Percentiles rank a stretch among this genome's conserved stretches.
Evolutionary conservation across 2,888 invertebrate genomes (phyloP).

Genomic region (Drosophila pegasa): DNA sequence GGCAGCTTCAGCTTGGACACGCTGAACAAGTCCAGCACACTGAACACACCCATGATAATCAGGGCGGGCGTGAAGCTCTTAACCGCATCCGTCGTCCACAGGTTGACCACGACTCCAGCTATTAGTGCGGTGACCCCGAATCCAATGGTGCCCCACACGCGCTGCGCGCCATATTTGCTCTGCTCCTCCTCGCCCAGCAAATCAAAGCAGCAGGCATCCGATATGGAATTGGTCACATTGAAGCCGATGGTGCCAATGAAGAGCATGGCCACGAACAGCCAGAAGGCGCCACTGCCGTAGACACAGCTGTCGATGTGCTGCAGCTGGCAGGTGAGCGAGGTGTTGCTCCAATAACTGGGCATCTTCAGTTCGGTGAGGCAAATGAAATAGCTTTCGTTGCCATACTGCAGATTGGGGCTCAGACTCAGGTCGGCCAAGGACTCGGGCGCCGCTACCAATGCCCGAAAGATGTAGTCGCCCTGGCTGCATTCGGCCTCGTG

Average conservation of each 20-base stretch:
- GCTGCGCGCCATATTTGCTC: conserved; percentile 90
- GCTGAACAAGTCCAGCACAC: conserved; percentile 88
- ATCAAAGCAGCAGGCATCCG: conserved; percentile 96
- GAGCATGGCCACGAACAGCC: conserved; percentile 90
- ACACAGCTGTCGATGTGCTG: conserved; percentile 80
- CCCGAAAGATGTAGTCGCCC: conserved; percentile 31
- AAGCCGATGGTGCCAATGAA: conserved; percentile 91
- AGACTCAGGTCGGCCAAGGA: conserved; percentile 12
- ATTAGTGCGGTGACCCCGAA: conserved; percentile 91
- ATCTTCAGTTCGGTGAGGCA: conserved; percentile 32
- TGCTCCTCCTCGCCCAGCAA: conserved; percentile 90
- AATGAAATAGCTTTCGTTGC: conserved; percentile 47
- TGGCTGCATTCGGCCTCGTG: conserved; percentile 57
- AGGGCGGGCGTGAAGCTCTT: conserved; percentile 91
- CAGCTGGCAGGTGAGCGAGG: conserved; percentile 54
- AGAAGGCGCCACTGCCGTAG: conserved; percentile 88
- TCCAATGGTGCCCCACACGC: conserved; percentile 93
- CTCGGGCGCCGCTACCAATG: conserved; percentile 55
- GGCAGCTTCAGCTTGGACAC: conserved; percentile 89
- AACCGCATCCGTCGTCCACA: conserved; percentile 86
- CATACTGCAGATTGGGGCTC: conserved; percentile 43
- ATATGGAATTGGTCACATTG: conserved; percentile 94
- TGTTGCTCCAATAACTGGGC: conserved; percentile 21
- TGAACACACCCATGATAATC: conserved; percentile 88
- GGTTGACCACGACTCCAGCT: conserved; percentile 89